Conservation (phyloP, 2,888 invertebrate species). For the Desoria tigrina region DNA sequence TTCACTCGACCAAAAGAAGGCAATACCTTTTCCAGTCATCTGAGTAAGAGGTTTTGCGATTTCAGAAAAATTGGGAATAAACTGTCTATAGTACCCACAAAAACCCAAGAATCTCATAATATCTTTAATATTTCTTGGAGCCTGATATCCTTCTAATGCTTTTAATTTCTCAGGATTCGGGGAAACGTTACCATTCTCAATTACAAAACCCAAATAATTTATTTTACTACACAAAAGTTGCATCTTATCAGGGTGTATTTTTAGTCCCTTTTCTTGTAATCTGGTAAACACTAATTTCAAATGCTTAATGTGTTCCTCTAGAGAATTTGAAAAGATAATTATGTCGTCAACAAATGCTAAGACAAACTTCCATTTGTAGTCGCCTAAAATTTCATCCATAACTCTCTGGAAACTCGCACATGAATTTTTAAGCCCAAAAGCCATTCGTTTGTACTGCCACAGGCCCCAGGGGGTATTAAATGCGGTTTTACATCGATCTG, state of each 20-base stretch:
- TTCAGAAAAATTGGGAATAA: neutral
- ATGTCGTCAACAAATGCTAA: neutral
- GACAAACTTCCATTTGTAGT: neutral
- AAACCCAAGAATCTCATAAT: neutral
- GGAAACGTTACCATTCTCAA: neutral
- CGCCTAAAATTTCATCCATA: neutral
- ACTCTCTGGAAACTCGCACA: neutral
- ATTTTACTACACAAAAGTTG: constrained; percentile 4
- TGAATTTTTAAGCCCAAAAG: neutral
- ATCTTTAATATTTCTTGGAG: constrained; percentile 4
- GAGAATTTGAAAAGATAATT: neutral
- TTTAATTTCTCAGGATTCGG: neutral
- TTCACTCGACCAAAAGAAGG: neutral
- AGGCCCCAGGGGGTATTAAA: neutral
- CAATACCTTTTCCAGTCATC: neutral
- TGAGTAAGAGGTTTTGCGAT: constrained; percentile 5
- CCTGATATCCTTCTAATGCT: constrained; percentile 12
- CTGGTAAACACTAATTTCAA: neutral
- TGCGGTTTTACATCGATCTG: neutral
- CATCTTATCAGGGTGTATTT: neutral
- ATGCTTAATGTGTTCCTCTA: constrained; percentile 1
- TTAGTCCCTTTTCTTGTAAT: neutral
- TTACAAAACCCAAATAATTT: neutral
- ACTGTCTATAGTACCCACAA: constrained; percentile 1
- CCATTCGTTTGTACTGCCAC: neutral